Conservation (phyloP, 2,797 vertebrate genomes). For the Gallinago nigripennis region DNA sequence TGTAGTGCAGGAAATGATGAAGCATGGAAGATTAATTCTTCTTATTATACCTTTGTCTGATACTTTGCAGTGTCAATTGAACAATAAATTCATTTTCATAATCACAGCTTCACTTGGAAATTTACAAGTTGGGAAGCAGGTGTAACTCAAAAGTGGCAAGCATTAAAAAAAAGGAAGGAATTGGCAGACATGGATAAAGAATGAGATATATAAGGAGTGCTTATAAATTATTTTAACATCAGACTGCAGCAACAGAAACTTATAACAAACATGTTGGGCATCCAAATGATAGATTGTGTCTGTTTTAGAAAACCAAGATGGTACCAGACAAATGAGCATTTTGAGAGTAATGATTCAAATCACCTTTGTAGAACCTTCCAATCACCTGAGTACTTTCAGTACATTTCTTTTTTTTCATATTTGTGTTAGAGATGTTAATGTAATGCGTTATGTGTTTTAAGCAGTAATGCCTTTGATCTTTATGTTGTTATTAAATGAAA, state of each 20-base stretch:
- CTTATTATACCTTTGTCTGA: neutral
- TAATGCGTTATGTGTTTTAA: neutral
- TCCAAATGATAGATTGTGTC: conserved; percentile 9
- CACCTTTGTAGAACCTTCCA: conserved; percentile 28
- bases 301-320: conserved; percentile 31
- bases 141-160: neutral
- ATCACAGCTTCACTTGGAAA: neutral
- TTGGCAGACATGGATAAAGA: neutral
- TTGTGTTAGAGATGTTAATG: neutral
- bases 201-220: neutral
- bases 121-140: neutral
- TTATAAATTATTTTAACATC: conserved; percentile 42
- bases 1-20: neutral
- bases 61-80: neutral
- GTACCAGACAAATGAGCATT: conserved; percentile 25
- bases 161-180: neutral
- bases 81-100: neutral
- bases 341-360: conserved; percentile 7
- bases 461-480: neutral
- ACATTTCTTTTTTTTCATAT: neutral
- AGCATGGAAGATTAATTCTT: neutral
- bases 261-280: neutral
- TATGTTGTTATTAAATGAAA: neutral
- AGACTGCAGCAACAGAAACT: conserved; percentile 26
- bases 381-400: neutral